phyloP scores from a whole-genome alignment of 2,113 vertebrate species.

The Chloropsis cyanopogon region DNA sequence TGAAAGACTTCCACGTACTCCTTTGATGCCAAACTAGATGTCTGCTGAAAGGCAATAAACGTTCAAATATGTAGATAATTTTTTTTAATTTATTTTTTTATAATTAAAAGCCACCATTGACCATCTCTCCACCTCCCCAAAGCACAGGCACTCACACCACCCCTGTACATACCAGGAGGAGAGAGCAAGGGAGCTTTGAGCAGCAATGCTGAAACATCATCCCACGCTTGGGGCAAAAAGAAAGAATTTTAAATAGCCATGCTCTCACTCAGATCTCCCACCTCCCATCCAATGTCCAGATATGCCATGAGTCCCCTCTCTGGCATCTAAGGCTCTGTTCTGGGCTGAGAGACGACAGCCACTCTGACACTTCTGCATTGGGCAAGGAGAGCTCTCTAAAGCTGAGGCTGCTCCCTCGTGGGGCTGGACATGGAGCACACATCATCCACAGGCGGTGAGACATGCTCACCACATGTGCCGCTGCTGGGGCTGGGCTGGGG shows the following conservation, averaged over 20 bases:
- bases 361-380: background rate
- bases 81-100: background rate
- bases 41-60: background rate
- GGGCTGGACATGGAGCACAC: background rate
- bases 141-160: background rate
- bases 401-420: background rate
- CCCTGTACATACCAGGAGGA: background rate
- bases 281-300: background rate
- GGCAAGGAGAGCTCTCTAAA: background rate
- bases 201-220: background rate
- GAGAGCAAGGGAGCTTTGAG: background rate
- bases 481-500: background rate
- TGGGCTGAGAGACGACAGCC: background rate
- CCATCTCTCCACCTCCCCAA: background rate
- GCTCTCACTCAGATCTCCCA: background rate
- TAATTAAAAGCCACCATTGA: background rate
- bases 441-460: accelerated
- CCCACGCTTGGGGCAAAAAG: background rate
- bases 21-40: background rate
- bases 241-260: background rate
- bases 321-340: background rate
- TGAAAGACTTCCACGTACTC: constrained; percentile 21
- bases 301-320: background rate
- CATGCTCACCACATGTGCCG: accelerated
- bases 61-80: background rate